These are phyloP conservation scores for Cosmopolites sordidus DNA, from an alignment of 2,888 invertebrate genomes.

Conservation along the genomic window DNA sequence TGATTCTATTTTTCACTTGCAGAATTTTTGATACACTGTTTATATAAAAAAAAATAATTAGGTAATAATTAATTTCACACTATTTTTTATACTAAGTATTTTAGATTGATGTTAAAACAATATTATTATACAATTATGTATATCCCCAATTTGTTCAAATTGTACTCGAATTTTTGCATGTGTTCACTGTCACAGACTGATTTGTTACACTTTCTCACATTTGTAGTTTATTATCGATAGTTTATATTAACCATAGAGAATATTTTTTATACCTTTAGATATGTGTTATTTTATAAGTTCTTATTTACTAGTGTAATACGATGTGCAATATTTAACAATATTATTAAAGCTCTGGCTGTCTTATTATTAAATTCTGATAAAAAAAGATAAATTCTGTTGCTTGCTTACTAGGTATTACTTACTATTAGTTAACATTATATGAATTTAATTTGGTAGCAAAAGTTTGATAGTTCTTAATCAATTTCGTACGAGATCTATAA, in stretches of 20 bases:
- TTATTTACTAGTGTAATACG: neutral
- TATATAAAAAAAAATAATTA: neutral
- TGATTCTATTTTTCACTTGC: neutral
- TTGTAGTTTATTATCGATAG: constrained; percentile 15
- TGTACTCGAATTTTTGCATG: constrained; percentile 25
- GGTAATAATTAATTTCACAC: neutral
- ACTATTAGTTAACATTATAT: too few species aligned
- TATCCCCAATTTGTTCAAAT: neutral
- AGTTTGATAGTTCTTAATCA: too few species aligned
- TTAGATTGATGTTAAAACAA: neutral
- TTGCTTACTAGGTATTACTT: too few species aligned
- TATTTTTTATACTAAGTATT: neutral
- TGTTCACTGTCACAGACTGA: constrained; percentile 37
- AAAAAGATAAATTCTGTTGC: too few species aligned
- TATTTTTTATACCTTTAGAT: neutral
- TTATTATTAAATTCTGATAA: too few species aligned
- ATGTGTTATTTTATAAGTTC: neutral
- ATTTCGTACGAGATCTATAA: too few species aligned
- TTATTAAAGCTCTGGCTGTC: too few species aligned
- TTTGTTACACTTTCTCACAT: constrained; percentile 32
- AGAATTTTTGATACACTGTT: neutral
- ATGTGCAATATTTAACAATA: too few species aligned
- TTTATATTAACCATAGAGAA: neutral
- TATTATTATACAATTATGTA: neutral
- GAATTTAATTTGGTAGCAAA: too few species aligned